phyloP scores from a whole-genome alignment of 2,888 invertebrate genomes.

The Tetramorium bicarinatum region DNA sequence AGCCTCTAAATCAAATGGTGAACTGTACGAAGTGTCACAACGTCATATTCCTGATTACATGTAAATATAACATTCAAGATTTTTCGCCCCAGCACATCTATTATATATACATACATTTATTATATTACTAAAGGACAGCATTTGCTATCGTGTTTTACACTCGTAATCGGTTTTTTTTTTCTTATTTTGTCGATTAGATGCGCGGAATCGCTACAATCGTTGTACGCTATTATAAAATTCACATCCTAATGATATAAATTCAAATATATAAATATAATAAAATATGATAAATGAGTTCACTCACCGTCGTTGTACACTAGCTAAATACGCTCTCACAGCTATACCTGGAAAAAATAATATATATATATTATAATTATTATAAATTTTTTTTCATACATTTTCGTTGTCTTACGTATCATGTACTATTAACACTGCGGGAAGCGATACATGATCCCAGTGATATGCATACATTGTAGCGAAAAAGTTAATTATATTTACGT shows the following conservation, averaged over 20 bases:
- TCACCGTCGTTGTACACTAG: slow-evolving; percentile 19
- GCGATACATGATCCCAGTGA: no score
- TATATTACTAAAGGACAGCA: background rate
- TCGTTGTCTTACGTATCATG: background rate
- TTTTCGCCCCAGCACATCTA: background rate
- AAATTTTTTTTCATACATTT: background rate
- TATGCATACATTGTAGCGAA: no score
- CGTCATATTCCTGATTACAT: background rate
- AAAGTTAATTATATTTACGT: background rate
- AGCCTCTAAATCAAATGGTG: background rate
- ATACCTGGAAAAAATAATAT: background rate
- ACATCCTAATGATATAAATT: background rate
- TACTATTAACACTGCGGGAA: background rate
- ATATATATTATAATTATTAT: background rate
- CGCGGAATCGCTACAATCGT: background rate
- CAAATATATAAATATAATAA: background rate
- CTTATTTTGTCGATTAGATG: background rate
- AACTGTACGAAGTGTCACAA: background rate
- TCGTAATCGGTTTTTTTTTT: background rate
- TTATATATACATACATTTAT: background rate
- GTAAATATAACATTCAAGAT: background rate
- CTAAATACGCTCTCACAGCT: background rate
- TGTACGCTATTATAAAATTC: background rate
- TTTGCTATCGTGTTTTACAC: background rate
- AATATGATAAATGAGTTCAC: background rate